Evolutionary conservation across 2,797 vertebrate species (phyloP), one percentile per base, ranked within the genome.

Genomic region (Ispidina lecontei): DNA sequence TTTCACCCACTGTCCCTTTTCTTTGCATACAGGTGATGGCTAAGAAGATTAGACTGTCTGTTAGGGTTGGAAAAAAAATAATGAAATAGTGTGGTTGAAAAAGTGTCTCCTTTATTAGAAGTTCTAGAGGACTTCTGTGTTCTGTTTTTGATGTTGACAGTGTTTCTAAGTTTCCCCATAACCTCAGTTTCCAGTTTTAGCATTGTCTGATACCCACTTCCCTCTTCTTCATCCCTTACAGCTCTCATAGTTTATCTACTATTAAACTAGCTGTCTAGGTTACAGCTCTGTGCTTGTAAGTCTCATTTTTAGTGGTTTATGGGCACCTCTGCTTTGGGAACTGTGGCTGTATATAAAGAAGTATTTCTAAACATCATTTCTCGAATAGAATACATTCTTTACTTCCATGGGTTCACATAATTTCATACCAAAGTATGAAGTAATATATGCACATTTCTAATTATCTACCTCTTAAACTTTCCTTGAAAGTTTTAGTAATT

Each of bases 161-260:
- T 37, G 58, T 37, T 79, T 67, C 12, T 41, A 39, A 75, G 9
- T 59, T 86, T 94, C 33, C 31, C 37, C 7, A 11, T 84, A 85
- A 70, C n/a, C 44, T 85, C 69, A 60, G 51, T 86, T 95, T 96
- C 78, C 29, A 46, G 59, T 92, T 90, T 64, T 78, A 73, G 44
- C 4, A 1, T 12, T 76, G 39, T 60, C 18, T 73, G 44, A 60
- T 93, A n/a, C n/a, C 20, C 29, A 15, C 55, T 88, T 78, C 29
- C 13, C 16, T 90, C 28, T 86, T 84, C 18, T 26, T 69, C 13
- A 4, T 90, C 52, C 25, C 14, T 25, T 67, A 9, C 12, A 52
- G 23, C 37, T 79, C 20, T 87, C 25, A 10, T 23, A 67, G 64
- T 76, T 93, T 72, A 46, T 74, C 44, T 35, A 14, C 77, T 80